phyloP scores from a whole-genome alignment of 2,113 vertebrate species.

The Herpetotheres cachinnans region DNA sequence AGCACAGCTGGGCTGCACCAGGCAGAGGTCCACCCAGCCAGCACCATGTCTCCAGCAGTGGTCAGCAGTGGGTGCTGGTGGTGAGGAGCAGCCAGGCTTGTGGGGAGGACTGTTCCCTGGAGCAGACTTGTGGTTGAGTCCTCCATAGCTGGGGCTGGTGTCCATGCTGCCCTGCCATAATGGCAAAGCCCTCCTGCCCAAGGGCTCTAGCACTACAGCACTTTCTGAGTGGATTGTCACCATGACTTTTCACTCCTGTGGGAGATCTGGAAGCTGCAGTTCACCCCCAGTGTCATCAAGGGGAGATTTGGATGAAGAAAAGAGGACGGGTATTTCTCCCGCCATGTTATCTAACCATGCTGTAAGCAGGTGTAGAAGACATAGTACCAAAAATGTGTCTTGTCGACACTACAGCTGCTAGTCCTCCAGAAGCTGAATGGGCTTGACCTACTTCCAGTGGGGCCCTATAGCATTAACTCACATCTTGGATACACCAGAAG shows the following conservation, averaged over 20 bases:
- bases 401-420: not conserved
- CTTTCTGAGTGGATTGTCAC: not conserved
- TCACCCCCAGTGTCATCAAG: not conserved
- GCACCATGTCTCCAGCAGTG: not conserved
- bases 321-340: not conserved
- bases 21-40: not conserved
- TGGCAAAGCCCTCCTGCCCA: not conserved
- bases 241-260: fast-evolving
- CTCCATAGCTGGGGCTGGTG: fast-evolving
- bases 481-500: not conserved
- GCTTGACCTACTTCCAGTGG: not conserved
- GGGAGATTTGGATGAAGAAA: not conserved
- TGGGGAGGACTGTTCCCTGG: not conserved
- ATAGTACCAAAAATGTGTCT: not conserved
- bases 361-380: not conserved
- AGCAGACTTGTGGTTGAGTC: fast-evolving
- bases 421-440: not conserved
- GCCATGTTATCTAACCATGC: not conserved
- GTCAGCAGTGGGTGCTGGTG: not conserved
- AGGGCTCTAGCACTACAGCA: not conserved
- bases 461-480: not conserved
- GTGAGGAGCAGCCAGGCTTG: not conserved
- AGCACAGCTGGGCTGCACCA: not conserved
- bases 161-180: fast-evolving
- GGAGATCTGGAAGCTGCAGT: not conserved